phyloP scores from a whole-genome alignment of 2,113 vertebrate species.

The Steatornis caripensis region DNA sequence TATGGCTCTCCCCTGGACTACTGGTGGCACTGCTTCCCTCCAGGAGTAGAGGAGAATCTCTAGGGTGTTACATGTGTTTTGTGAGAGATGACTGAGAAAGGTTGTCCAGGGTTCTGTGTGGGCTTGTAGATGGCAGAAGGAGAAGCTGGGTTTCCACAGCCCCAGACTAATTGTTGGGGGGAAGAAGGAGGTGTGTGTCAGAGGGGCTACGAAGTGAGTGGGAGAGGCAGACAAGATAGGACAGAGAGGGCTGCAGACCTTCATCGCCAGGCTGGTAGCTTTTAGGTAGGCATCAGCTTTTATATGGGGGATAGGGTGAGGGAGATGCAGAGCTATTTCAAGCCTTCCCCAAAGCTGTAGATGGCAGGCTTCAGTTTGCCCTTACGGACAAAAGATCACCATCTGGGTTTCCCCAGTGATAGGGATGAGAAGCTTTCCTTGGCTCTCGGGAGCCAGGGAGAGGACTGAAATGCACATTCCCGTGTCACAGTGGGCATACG shows the following conservation, averaged over 20 bases:
- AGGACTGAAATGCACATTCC: neutral
- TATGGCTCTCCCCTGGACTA: rapidly evolving
- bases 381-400: neutral
- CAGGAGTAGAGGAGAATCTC: neutral
- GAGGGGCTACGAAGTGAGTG: neutral
- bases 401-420: neutral
- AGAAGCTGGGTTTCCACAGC: neutral
- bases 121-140: neutral
- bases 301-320: neutral
- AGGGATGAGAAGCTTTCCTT: neutral
- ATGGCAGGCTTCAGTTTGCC: neutral
- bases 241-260: neutral
- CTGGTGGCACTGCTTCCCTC: neutral
- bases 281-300: neutral
- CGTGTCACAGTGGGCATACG: neutral
- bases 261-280: neutral
- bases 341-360: neutral
- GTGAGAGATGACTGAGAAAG: neutral
- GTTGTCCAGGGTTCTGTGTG: neutral
- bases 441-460: neutral
- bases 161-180: neutral
- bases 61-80: neutral
- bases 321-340: neutral
- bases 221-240: neutral
- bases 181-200: neutral